Base-by-base conservation (phyloP, 2,888 invertebrate species). In the Meiosimyza platycephala region DNA sequence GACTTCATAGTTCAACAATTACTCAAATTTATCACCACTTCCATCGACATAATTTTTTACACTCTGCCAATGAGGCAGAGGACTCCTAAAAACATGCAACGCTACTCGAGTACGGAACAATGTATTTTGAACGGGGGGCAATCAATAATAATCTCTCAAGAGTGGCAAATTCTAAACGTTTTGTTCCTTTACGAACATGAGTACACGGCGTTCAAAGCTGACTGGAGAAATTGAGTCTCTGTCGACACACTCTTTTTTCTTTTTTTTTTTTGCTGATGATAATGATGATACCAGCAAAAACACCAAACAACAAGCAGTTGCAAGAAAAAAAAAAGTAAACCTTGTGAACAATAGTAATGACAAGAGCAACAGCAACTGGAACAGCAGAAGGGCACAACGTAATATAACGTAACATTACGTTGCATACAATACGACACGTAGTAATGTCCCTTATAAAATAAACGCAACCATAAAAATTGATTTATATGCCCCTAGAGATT, bases 401-500 rank as follows among this genome's bases (percentile, higher is more conserved):
- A 22, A 59, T 1, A 18, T 18, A 59, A 22, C 59, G 18, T 16
- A 22, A 59, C 13, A 59, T 16, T 18, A 22, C 13, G 59, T 18
- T 33, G 22, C n/a, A 62, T 18, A 70, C 62, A 54, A 40, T 1
- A 40, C 40, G 9, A 40, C 40, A 40, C 40, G 40, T 40, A 40
- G 51, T 70, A 52, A 62, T 40, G 70, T 70, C 54, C 52, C 62
- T 70, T 70, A 70, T 62, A 70, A 62, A 70, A 70, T 70, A 70
- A 70, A 62, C 62, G 60, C 70, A 51, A 62, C 51, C 70, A 70
- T 70, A 79, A 77, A 76, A 78, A 78, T 77, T 79, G 77, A 79
- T 79, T 79, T 79, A 79, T 79, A 76, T 77, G 76, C 74, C 74
- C 72, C 77, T 70, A 74, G 74, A 75, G 78, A 79, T 78, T 75